Evolutionary conservation across 2,797 vertebrate genomes (phyloP).

Genomic region (Anisognathus igniventris): DNA sequence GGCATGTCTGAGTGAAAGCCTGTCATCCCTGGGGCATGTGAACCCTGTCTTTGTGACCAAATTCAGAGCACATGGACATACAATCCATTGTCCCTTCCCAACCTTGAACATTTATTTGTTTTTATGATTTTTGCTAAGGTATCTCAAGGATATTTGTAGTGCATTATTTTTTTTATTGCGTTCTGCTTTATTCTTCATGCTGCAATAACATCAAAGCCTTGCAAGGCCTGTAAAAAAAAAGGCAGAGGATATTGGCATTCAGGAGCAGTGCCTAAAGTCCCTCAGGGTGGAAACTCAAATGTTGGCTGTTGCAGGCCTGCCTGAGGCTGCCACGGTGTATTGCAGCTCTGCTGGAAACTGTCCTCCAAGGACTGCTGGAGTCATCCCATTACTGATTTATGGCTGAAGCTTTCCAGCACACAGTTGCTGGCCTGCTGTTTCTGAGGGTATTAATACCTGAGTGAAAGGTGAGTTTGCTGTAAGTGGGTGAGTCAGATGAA

Average conservation of each 20-base stretch:
- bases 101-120: neutral
- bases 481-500: neutral
- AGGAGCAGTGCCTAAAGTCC: neutral
- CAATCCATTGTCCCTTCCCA: neutral
- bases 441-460: neutral
- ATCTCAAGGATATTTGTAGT: neutral
- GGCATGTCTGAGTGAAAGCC: neutral
- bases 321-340: fast-evolving
- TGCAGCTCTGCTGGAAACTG: neutral
- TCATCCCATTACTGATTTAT: neutral
- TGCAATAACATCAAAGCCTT: neutral
- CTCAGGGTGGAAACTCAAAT: neutral
- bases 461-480: neutral
- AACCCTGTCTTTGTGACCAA: neutral
- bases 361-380: neutral
- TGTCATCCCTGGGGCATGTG: too few species aligned
- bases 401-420: neutral
- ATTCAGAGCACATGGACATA: neutral
- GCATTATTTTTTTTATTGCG: neutral
- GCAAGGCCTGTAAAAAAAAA: neutral
- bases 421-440: neutral
- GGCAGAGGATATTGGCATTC: neutral
- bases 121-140: neutral
- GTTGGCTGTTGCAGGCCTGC: neutral
- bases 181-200: neutral